Conservation (phyloP, 2,797 vertebrate species). For the Lepilemur septentrionalis region DNA sequence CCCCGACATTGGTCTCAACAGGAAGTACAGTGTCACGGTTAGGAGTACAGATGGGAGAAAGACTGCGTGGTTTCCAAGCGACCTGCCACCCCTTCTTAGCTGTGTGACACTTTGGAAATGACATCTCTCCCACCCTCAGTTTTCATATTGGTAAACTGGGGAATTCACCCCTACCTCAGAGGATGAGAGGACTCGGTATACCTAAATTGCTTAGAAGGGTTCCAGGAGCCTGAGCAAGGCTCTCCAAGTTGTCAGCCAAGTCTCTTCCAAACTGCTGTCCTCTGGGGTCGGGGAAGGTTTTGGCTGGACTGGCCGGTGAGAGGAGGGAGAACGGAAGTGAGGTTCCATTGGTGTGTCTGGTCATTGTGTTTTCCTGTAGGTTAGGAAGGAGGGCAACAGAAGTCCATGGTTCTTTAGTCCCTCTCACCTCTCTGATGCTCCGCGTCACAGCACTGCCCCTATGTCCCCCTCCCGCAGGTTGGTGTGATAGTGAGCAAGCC, state of each 20-base stretch:
- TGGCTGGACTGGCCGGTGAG: not conserved
- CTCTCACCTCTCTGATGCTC: not conserved
- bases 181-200: not conserved
- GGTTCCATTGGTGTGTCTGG: not conserved
- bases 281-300: not conserved
- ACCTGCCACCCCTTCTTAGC: not conserved
- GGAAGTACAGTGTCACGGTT: not conserved
- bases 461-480: not conserved
- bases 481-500: not conserved
- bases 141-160: conserved; percentile 31
- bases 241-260: not conserved
- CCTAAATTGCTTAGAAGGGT: not conserved
- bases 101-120: not conserved
- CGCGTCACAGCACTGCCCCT: not conserved
- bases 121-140: not conserved
- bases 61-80: not conserved
- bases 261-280: not conserved
- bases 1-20: not conserved
- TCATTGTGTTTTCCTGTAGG: not conserved
- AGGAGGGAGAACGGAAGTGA: not conserved
- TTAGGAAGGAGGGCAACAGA: not conserved
- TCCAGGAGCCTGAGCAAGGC: not conserved
- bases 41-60: not conserved
- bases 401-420: not conserved
- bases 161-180: not conserved